These are phyloP conservation scores for Tretioscincus oriximinensis DNA, from an alignment of 2,113 vertebrate species.

Conservation along the genomic window DNA sequence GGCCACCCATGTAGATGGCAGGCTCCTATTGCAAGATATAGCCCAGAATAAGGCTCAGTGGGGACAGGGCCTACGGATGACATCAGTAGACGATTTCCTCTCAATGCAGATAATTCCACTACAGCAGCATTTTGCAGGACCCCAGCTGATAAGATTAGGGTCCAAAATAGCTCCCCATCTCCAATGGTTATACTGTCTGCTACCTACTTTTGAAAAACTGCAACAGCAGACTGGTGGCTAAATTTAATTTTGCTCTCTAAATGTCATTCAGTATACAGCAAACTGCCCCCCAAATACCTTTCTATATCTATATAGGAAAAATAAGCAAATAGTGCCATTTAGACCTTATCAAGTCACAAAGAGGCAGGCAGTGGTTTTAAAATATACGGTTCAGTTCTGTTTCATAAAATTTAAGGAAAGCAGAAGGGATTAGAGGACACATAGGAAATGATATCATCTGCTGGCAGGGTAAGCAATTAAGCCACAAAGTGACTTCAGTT, in stretches of 20 bases:
- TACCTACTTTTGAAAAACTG: neutral
- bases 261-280: constrained; percentile 12
- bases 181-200: neutral
- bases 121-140: neutral
- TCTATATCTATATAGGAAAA: constrained; percentile 49
- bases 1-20: no score
- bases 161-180: neutral
- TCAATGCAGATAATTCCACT: neutral
- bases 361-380: constrained; percentile 70
- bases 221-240: neutral
- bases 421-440: constrained; percentile 73
- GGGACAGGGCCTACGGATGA: no score
- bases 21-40: no score
- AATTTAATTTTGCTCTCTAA: neutral
- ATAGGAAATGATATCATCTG: constrained; percentile 84
- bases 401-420: constrained; percentile 77
- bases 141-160: neutral
- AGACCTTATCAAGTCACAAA: constrained; percentile 67
- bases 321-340: constrained; percentile 53
- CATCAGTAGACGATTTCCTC: neutral
- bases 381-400: constrained; percentile 68
- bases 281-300: no score
- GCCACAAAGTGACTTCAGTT: constrained; percentile 83
- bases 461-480: constrained; percentile 77
- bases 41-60: no score